Percentiles rank a stretch among this genome's conserved stretches.
phyloP scores from a whole-genome alignment of 2,797 vertebrate species.

The Champsocephalus gunnari region DNA sequence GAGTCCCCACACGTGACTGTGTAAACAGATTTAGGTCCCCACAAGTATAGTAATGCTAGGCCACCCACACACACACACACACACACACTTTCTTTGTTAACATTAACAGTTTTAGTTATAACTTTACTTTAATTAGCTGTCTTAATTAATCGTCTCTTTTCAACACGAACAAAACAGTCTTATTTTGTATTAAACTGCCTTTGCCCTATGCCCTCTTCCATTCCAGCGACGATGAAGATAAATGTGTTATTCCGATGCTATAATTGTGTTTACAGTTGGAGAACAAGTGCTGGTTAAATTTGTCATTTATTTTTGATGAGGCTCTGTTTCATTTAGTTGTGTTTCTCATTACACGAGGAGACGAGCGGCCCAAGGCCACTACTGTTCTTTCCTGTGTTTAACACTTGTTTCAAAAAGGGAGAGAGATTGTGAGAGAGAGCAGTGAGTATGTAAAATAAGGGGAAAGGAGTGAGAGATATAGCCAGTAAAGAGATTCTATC shows the following conservation, averaged over 20 bases:
- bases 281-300: conserved; percentile 39
- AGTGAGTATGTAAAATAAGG: not conserved
- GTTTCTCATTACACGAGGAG: conserved; percentile 45
- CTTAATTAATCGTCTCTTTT: conserved; percentile 1
- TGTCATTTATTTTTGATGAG: conserved; percentile 57
- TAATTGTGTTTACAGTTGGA: conserved; percentile 55
- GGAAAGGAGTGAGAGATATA: not conserved
- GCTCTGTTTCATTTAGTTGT: conserved; percentile 43
- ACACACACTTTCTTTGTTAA: not conserved
- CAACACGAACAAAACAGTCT: conserved; percentile 4
- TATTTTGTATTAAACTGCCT: conserved; percentile 1
- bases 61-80: too few relatives aligned
- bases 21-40: too few relatives aligned
- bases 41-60: too few relatives aligned
- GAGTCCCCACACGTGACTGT: too few relatives aligned
- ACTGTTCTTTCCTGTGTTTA: conserved; percentile 35
- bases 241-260: conserved; percentile 18
- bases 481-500: conserved; percentile 5
- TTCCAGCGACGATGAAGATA: conserved; percentile 28
- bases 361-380: conserved; percentile 35
- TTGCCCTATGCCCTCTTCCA: conserved; percentile 8
- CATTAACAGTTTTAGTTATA: not conserved
- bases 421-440: not conserved
- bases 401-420: conserved; percentile 14
- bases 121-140: not conserved